A percentile compares a stretch with the other conserved stretches of the same genome.
Conservation (phyloP, 2,797 vertebrate species). For the Neosilurus hyrtlii region DNA sequence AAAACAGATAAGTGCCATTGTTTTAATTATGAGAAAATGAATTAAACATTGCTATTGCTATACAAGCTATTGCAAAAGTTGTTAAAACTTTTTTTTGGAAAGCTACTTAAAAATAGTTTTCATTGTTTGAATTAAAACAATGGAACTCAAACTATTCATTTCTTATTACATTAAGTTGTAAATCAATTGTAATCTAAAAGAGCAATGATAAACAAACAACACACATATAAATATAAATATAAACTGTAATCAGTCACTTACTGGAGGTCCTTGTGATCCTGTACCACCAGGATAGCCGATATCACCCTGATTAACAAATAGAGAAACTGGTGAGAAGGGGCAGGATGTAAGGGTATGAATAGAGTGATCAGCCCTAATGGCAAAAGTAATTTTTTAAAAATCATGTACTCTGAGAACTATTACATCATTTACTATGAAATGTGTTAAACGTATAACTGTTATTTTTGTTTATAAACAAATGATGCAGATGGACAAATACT, state of each 20-base stretch:
- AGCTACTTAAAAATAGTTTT: no score
- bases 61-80: no score
- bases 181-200: neutral
- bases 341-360: neutral
- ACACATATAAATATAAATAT: neutral
- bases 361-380: neutral
- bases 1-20: no score
- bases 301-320: constrained; percentile 74
- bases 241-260: constrained; percentile 61
- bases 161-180: neutral
- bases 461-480: neutral
- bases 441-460: no score
- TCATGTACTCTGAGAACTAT: neutral
- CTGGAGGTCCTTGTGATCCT: constrained; percentile 76
- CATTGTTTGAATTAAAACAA: no score
- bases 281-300: constrained; percentile 73
- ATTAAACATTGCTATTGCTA: no score
- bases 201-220: neutral
- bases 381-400: neutral
- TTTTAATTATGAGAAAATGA: no score
- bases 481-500: neutral
- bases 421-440: neutral
- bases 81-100: no score
- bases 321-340: constrained; percentile 7
- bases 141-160: neutral